phyloP scores from a whole-genome alignment of 2,888 invertebrate genomes.

The Xestobium rufovillosum region DNA sequence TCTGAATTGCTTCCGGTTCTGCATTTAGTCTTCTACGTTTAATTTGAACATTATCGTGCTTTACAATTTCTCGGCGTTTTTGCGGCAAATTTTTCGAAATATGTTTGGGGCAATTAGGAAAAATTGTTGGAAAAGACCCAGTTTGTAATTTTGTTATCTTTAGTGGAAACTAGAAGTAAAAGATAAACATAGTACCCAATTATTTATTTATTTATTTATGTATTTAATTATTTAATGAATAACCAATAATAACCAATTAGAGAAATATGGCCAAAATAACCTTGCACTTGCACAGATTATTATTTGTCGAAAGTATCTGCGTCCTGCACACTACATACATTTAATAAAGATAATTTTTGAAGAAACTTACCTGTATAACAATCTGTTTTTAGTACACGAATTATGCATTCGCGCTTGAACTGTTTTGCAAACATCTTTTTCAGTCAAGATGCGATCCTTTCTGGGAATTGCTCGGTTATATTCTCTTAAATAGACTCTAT shows the following conservation, averaged over 20 bases:
- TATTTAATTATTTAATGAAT: too few species aligned
- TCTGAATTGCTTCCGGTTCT: too few species aligned
- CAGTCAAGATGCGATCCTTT: neutral
- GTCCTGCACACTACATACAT: too few species aligned
- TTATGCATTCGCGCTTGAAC: neutral
- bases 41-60: neutral
- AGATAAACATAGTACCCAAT: neutral
- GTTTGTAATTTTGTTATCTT: slow-evolving; percentile 1
- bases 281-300: too few species aligned
- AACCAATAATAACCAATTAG: too few species aligned
- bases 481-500: neutral
- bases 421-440: slow-evolving; percentile 3
- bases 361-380: slow-evolving; percentile 1
- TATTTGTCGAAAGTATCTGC: too few species aligned
- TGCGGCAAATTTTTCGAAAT: neutral
- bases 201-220: too few species aligned
- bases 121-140: neutral
- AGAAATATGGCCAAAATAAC: too few species aligned
- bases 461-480: slow-evolving; percentile 1
- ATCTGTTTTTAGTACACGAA: slow-evolving; percentile 2
- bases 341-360: slow-evolving; percentile 1
- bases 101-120: slow-evolving; percentile 4
- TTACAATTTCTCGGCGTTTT: slow-evolving; percentile 4
- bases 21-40: too few species aligned
- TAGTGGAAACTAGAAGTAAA: slow-evolving; percentile 1